These are phyloP conservation scores for Oreochromis tanganicae DNA, from an alignment of 2,113 vertebrate genomes.

Conservation along the genomic window DNA sequence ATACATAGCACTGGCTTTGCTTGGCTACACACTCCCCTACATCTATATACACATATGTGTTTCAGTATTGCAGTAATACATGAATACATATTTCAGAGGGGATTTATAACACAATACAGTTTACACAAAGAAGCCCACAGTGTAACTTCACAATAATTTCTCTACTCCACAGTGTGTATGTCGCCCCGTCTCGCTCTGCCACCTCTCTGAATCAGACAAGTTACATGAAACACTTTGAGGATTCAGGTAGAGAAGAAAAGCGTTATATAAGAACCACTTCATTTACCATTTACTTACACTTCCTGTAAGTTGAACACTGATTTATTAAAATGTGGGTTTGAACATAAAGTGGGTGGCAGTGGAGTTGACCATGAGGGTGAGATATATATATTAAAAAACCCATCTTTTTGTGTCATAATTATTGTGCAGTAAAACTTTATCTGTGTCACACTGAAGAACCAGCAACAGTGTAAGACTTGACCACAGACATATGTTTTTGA, in stretches of 20 bases:
- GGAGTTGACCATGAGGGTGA: neutral
- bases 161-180: neutral
- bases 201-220: neutral
- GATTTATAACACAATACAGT: neutral
- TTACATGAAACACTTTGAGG: neutral
- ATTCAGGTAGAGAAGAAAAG: neutral
- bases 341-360: neutral
- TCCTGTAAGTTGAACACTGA: accelerated
- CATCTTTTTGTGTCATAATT: neutral
- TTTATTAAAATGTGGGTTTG: neutral
- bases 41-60: neutral
- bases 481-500: neutral
- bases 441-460: neutral
- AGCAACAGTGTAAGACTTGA: neutral
- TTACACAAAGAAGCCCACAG: neutral
- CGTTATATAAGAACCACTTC: neutral
- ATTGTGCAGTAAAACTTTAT: neutral
- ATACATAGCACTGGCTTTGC: neutral
- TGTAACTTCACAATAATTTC: neutral
- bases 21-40: neutral
- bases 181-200: neutral
- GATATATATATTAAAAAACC: accelerated
- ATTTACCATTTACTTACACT: neutral
- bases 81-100: neutral
- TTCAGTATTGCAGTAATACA: neutral